Percentiles rank a stretch among this genome's conserved stretches.
Conservation (phyloP, 2,888 invertebrate genomes). For the Phytoseiulus persimilis region DNA sequence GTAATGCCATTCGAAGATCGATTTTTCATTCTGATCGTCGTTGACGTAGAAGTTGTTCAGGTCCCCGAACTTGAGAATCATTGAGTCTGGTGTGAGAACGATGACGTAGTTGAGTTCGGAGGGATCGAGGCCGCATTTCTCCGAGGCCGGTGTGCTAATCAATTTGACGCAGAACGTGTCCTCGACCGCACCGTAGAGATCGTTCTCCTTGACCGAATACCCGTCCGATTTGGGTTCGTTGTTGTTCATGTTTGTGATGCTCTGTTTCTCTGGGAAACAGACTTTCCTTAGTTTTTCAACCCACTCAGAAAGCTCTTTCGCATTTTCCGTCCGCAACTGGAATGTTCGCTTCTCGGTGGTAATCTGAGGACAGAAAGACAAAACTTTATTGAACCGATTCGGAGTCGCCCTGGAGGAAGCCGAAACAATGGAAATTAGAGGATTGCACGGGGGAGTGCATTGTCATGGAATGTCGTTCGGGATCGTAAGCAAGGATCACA, state of each 20-base stretch:
- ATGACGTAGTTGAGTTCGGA: slow-evolving; percentile 31
- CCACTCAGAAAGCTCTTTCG: slow-evolving; percentile 12
- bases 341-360: slow-evolving; percentile 9
- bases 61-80: slow-evolving; percentile 37
- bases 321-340: slow-evolving; percentile 10
- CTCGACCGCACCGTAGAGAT: slow-evolving; percentile 37
- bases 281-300: slow-evolving; percentile 20
- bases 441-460: too few species aligned
- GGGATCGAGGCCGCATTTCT: slow-evolving; percentile 30
- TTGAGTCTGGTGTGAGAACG: slow-evolving; percentile 13
- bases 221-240: neutral
- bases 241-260: slow-evolving; percentile 20
- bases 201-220: slow-evolving; percentile 19
- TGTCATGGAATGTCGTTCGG: too few species aligned
- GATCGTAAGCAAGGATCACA: too few species aligned
- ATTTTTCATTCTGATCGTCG: slow-evolving; percentile 39
- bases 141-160: slow-evolving; percentile 15
- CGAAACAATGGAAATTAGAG: neutral
- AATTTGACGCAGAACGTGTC: slow-evolving; percentile 22
- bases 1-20: slow-evolving; percentile 47
- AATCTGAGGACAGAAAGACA: neutral
- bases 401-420: neutral
- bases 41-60: slow-evolving; percentile 39
- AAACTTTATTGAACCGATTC: neutral
- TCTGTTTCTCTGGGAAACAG: slow-evolving; percentile 16